These are phyloP conservation scores for Salticus scenicus DNA, from an alignment of 2,888 invertebrate genomes.

Conservation along the genomic window DNA sequence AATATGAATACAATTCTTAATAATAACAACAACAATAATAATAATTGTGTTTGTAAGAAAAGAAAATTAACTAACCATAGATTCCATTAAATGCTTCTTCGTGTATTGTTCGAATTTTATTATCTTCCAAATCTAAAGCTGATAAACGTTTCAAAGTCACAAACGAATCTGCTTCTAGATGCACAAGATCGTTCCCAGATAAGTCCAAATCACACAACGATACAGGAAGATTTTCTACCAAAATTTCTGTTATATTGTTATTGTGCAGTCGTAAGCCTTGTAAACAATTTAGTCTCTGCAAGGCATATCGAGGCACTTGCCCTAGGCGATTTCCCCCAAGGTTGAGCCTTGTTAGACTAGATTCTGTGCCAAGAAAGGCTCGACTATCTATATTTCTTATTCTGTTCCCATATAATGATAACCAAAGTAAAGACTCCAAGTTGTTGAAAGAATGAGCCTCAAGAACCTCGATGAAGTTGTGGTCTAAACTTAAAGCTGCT, in stretches of 20 bases:
- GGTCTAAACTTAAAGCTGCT: slow-evolving; percentile 90
- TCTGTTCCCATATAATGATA: slow-evolving; percentile 85
- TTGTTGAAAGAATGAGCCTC: slow-evolving; percentile 90
- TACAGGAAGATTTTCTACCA: slow-evolving; percentile 73
- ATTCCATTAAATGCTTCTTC: slow-evolving; percentile 89
- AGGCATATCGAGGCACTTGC: slow-evolving; percentile 79
- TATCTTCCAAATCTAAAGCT: slow-evolving; percentile 92
- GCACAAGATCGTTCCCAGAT: slow-evolving; percentile 88
- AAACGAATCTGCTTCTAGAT: slow-evolving; percentile 80
- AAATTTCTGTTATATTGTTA: slow-evolving; percentile 70
- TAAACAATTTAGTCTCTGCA: slow-evolving; percentile 62
- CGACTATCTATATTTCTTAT: slow-evolving; percentile 84
- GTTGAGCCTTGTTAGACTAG: slow-evolving; percentile 90
- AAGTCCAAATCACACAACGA: slow-evolving; percentile 89
- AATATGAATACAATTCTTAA: too few relatives aligned
- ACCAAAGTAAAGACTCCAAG: slow-evolving; percentile 88
- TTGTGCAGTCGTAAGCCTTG: slow-evolving; percentile 72
- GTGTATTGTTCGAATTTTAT: slow-evolving; percentile 84
- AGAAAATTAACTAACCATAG: slow-evolving; percentile 72
- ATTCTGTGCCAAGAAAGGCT: slow-evolving; percentile 90
- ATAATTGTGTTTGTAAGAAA: too few relatives aligned
- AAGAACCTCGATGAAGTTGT: slow-evolving; percentile 87
- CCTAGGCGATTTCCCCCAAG: slow-evolving; percentile 88
- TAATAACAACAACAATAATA: too few relatives aligned
- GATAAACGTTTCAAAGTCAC: slow-evolving; percentile 86